Percentiles rank a stretch among this genome's conserved stretches.
phyloP scores from a whole-genome alignment of 2,113 vertebrate genomes.

The Monopterus albus region DNA sequence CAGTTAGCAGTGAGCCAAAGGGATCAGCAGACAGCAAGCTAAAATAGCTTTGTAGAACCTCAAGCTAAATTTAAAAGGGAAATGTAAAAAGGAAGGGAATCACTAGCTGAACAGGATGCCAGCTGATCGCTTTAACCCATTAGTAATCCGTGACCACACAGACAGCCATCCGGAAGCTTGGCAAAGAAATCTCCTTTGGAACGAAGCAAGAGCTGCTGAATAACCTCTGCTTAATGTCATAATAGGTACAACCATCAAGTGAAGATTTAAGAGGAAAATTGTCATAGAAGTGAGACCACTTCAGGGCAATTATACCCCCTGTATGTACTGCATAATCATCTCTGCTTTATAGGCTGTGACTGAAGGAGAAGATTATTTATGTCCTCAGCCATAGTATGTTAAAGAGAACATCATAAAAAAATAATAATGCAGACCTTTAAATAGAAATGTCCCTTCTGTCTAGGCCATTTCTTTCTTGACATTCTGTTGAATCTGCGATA shows the following conservation, averaged over 20 bases:
- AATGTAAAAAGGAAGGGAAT: slow-evolving; percentile 8
- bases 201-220: slow-evolving; percentile 19
- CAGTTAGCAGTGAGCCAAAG: neutral
- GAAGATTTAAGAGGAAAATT: slow-evolving; percentile 23
- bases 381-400: neutral
- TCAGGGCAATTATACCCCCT: slow-evolving; percentile 5
- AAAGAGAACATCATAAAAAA: slow-evolving; percentile 16
- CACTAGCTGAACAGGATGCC: neutral
- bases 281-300: slow-evolving; percentile 12
- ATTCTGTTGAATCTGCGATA: neutral
- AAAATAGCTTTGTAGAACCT: slow-evolving; percentile 4
- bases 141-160: slow-evolving; percentile 25
- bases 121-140: slow-evolving; percentile 22
- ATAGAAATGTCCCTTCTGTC: slow-evolving; percentile 3
- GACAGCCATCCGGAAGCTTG: neutral
- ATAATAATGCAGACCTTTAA: neutral
- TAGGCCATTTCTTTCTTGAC: neutral
- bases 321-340: neutral
- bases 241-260: slow-evolving; percentile 3
- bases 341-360: slow-evolving; percentile 6
- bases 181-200: slow-evolving; percentile 10
- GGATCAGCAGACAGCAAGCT: neutral
- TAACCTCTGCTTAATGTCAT: slow-evolving; percentile 18
- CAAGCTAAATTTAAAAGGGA: slow-evolving; percentile 9
- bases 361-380: slow-evolving; percentile 3